These are phyloP conservation scores for Semibalanus balanoides DNA, from an alignment of 1,140 invertebrate genomes.

Conservation along the genomic window DNA sequence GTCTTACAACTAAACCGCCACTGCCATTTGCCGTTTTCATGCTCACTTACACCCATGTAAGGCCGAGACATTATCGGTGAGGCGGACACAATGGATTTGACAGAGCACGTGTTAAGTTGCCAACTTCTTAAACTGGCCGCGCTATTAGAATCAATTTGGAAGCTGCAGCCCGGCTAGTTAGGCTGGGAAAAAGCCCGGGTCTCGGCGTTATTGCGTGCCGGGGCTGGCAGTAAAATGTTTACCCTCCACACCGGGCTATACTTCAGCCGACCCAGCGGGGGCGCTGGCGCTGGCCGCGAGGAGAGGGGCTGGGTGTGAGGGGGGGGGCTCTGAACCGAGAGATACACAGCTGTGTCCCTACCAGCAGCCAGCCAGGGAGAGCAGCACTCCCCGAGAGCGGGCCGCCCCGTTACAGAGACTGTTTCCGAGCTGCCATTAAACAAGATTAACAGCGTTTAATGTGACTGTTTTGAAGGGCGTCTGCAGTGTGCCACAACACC, in stretches of 20 bases:
- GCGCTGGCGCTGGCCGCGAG: too few species aligned
- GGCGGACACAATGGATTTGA: neutral
- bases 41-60: too few species aligned
- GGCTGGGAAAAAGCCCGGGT: neutral
- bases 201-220: neutral
- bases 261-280: too few species aligned
- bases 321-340: too few species aligned
- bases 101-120: neutral
- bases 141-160: neutral
- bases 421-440: neutral
- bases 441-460: slow-evolving; percentile 1
- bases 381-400: too few species aligned
- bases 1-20: too few species aligned
- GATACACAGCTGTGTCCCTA: too few species aligned
- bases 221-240: neutral
- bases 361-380: too few species aligned
- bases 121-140: neutral
- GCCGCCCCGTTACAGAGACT: too few species aligned
- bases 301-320: too few species aligned
- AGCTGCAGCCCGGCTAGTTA: neutral
- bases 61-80: neutral
- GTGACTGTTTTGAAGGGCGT: neutral
- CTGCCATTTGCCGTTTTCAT: too few species aligned
- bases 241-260: neutral
- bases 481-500: neutral